Evolutionary conservation across 2,113 vertebrate species (phyloP), one percentile per base, ranked within the genome.

Genomic region (Saccopteryx bilineata): DNA sequence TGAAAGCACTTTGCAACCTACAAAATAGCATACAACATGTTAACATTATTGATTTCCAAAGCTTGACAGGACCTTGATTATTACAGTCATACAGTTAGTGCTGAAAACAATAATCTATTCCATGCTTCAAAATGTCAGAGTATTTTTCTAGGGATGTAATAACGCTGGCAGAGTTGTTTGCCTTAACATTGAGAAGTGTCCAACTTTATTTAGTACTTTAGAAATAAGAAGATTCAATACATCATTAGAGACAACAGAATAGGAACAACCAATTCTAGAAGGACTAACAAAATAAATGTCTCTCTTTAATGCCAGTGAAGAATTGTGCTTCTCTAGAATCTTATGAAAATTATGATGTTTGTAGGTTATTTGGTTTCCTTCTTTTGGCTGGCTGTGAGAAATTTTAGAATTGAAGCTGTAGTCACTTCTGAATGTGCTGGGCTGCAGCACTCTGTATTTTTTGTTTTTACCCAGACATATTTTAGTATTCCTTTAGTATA

Each of bases 111-210:
- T 79, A 82, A 52, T 24, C 24, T 82, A 66, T 28, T 80, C 19
- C 17, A 84, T 58, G 28, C 92, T 60, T 95, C 54, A 87, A 90
- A 94, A 90, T 87, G 65, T 48, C 58, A 90, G 63, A 85, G 23
- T 26, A 75, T 84, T 80, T 94, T 91, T 95, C 50, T 68, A 79
- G 17, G 14, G 50, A 91, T 74, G 28, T 95, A 87, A 78, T 61
- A 83, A 79, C 79, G 21, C 21, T 31, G 63, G 21, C 31, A 91
- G 33, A 76, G 9, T 39, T 31, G 28, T 93, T 81, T 61, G 33
- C 17, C 15, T 87, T 91, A 79, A 60, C 24, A 68, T 39, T 48
- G 63, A 89, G 15, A 96, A 19, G 82, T 56, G 39, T 60, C 9
- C 7, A 76, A 46, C 15, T 96, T 56, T 82, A 60, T 39, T 86